Evolutionary conservation across 2,113 vertebrate genomes (phyloP), one percentile per base, ranked within the genome.

Genomic region (Poecile atricapillus): DNA sequence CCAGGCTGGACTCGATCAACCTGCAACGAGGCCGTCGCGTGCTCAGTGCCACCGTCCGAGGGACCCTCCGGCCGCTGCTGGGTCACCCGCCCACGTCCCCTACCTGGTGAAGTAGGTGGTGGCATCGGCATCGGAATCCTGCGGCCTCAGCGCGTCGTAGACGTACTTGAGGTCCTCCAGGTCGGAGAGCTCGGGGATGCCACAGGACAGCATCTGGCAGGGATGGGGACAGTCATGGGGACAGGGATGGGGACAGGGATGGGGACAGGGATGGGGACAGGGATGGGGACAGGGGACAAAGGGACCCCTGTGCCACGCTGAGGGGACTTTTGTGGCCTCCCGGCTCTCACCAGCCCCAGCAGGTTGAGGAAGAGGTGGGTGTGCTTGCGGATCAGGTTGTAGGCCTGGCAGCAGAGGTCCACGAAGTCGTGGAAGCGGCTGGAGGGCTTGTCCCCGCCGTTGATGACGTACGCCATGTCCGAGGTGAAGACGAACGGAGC

Each of bases 341-440:
- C 8, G 0, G 67, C 46, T 92, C 98, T 97, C 95, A 99, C 99
- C 99, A 99, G 98, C 70, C 99, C 99, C 96, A 99, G 98, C 63
- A 99, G 98, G 97, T 99, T 99, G 94, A 99, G 98, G 98, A 99
- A 99, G 94, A 99, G 98, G 96, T 99, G 99, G 64, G 99, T 98
- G 97, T 99, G 99, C 95, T 99, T 99, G 97, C 99, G 98, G 96
- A 99, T 99, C 92, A 99, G 98, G 97, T 99, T 99, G 98, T 99
- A 99, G 46, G 99, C 99, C 92, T 99, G 99, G 80, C 99, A 99
- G 98, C 99, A 99, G 50, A 99, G 98, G 94, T 99, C 99, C 20
- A 99, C 99, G 35, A 99, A 99, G 95, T 99, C 99, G 16, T 99
- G 99, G 97, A 99, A 99, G 97, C 99, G 99, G 90, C 99, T 99